These are phyloP conservation scores for Argynnis bischoffii DNA, from an alignment of 2,888 invertebrate genomes.

Conservation along the genomic window DNA sequence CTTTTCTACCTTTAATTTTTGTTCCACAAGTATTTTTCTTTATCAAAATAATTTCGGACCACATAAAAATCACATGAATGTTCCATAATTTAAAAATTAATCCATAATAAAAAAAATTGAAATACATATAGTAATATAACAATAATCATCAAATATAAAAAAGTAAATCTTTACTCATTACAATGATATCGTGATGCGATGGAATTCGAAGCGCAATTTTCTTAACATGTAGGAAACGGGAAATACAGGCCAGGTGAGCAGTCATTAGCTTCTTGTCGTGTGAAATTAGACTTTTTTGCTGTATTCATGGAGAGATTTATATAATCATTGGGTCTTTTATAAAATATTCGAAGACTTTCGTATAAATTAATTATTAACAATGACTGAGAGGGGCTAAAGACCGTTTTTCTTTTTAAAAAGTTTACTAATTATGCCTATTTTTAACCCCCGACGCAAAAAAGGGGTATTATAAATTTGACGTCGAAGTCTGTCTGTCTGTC, in stretches of 20 bases:
- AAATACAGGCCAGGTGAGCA: conserved; percentile 70
- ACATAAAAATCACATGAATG: too few species aligned
- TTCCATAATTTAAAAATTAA: too few species aligned
- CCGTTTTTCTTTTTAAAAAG: too few species aligned
- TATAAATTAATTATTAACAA: conserved; percentile 14
- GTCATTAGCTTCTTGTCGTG: conserved; percentile 59
- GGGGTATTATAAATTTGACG: too few species aligned
- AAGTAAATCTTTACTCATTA: conserved; percentile 62
- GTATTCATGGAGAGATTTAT: conserved; percentile 33
- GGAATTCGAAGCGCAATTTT: conserved; percentile 69
- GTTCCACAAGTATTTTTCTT: too few species aligned
- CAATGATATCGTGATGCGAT: conserved; percentile 52
- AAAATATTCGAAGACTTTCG: conserved; percentile 29
- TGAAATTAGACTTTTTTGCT: conserved; percentile 55
- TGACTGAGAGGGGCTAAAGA: neutral
- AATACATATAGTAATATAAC: neutral
- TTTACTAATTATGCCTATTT: too few species aligned
- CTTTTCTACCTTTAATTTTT: too few species aligned
- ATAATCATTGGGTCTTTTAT: conserved; percentile 28
- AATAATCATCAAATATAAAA: conserved; percentile 49
- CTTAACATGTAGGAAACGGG: conserved; percentile 67
- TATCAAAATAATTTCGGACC: too few species aligned
- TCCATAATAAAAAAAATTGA: too few species aligned
- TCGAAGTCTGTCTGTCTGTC: too few species aligned
- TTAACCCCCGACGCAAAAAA: too few species aligned